Conservation (phyloP, 1,140 invertebrate genomes). For the Phocides pigmalion region DNA sequence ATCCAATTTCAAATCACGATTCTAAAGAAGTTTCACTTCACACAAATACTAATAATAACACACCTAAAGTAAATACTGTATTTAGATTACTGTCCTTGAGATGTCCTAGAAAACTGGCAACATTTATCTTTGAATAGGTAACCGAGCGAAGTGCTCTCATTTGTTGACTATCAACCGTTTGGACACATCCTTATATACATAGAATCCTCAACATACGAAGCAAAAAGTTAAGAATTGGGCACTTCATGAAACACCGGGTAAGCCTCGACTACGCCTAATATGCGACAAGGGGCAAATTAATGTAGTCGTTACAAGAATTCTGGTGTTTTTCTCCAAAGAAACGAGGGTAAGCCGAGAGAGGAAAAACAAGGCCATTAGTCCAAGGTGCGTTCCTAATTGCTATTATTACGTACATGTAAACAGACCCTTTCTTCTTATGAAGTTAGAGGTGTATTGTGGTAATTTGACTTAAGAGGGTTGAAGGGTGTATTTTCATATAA, state of each 20-base stretch:
- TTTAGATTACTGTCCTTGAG: too few species aligned
- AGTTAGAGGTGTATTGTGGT: slow-evolving; percentile 19
- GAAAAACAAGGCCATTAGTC: slow-evolving; percentile 59
- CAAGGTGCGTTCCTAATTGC: slow-evolving; percentile 51
- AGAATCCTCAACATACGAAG: too few species aligned
- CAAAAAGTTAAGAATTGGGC: background rate
- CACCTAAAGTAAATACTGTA: too few species aligned
- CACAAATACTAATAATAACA: too few species aligned
- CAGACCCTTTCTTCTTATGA: slow-evolving; percentile 9
- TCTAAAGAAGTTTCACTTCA: too few species aligned
- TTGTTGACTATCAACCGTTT: too few species aligned
- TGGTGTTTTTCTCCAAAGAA: slow-evolving; percentile 45
- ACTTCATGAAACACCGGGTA: background rate
- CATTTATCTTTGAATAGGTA: too few species aligned
- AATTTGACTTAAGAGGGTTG: slow-evolving; percentile 18
- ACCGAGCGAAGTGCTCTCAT: too few species aligned
- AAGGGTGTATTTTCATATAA: background rate
- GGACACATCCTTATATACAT: too few species aligned
- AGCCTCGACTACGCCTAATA: slow-evolving; percentile 21
- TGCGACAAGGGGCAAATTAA: slow-evolving; percentile 41
- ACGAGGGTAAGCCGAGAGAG: slow-evolving; percentile 34
- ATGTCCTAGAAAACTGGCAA: too few species aligned
- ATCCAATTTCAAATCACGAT: too few species aligned
- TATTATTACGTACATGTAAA: slow-evolving; percentile 37
- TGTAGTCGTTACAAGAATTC: slow-evolving; percentile 42